Percentiles rank a stretch among this genome's conserved stretches.
These are phyloP conservation scores for Tangara arthus DNA, from an alignment of 2,797 vertebrate species.

Conservation along the genomic window DNA sequence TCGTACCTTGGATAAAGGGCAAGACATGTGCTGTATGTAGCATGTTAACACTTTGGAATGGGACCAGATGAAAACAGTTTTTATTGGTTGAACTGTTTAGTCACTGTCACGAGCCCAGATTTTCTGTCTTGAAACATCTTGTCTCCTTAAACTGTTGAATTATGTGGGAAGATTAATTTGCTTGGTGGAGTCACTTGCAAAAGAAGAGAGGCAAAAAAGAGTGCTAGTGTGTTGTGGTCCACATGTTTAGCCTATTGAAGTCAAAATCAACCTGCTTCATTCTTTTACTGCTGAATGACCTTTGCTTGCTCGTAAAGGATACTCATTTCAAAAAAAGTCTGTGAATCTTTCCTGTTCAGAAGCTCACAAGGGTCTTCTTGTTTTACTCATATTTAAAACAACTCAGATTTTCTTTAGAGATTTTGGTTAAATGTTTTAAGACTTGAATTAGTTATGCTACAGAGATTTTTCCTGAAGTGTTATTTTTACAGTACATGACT, in stretches of 20 bases:
- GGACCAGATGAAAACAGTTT: background rate
- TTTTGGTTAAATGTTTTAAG: background rate
- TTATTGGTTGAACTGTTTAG: background rate
- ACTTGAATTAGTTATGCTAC: background rate
- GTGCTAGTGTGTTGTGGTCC: background rate
- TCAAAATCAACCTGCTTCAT: background rate
- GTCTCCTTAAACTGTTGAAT: background rate
- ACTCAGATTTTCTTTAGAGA: background rate
- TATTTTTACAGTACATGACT: background rate
- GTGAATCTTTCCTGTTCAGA: background rate
- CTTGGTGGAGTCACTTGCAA: background rate
- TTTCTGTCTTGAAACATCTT: background rate
- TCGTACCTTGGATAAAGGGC: background rate
- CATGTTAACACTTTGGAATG: background rate
- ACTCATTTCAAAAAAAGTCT: background rate
- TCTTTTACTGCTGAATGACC: background rate
- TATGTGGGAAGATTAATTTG: background rate
- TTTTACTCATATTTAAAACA: background rate
- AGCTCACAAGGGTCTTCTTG: background rate
- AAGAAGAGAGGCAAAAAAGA: background rate
- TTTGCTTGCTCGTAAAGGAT: background rate
- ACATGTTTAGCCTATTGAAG: background rate
- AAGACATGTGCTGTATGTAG: accelerated
- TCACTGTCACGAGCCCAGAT: background rate
- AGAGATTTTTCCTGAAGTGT: background rate